Evolutionary conservation across 2,113 vertebrate genomes (phyloP), one percentile per base, ranked within the genome.

Genomic region (Potamarius usumacintae): DNA sequence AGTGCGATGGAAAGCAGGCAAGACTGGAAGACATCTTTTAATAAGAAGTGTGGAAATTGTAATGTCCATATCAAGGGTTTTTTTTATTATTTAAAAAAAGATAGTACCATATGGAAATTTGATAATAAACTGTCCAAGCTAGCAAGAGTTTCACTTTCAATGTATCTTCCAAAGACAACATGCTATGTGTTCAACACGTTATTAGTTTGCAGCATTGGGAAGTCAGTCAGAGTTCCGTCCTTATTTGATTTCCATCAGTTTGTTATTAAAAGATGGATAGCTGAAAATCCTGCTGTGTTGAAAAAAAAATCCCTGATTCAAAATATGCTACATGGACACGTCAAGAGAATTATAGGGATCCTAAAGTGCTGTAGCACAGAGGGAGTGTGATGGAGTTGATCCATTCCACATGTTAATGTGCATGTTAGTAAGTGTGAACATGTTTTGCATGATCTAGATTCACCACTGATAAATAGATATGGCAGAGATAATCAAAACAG

Each of bases 401-500:
- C 89, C 90, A 80, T 91, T 91, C 90, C 90, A 88, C 71, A 65
- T 86, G 84, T 76, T 82, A 83, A 76, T 81, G 69, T 77, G 65
- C 57, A 65, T 48, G 48, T 74, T 86, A 83, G 67, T 48, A 82
- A 63, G 85, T 91, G 80, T 65, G 85, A 88, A 85, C 85, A 87
- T 14, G 67, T 74, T 87, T 83, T 79, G n/a, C 60, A 67, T 82
- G 82, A 82, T 60, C 63, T 79, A 90, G 90, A 83, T 85, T n/a
- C 60, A 80, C 79, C 85, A 83, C 91, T 93, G 91, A 93, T 94
- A 93, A 92, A 92, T 86, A 88, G 89, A 89, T 69, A 81, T 14
- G 50, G 76, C 88, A 69, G 87, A 85, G 85, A 89, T 93, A 91
- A 93, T 91, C 90, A 91, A 93, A 92, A 91, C 86, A 91, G 86